Evolutionary conservation across 1,140 invertebrate genomes (phyloP), one percentile per base, ranked within the genome.

Genomic region (Acromyrmex heyeri): DNA sequence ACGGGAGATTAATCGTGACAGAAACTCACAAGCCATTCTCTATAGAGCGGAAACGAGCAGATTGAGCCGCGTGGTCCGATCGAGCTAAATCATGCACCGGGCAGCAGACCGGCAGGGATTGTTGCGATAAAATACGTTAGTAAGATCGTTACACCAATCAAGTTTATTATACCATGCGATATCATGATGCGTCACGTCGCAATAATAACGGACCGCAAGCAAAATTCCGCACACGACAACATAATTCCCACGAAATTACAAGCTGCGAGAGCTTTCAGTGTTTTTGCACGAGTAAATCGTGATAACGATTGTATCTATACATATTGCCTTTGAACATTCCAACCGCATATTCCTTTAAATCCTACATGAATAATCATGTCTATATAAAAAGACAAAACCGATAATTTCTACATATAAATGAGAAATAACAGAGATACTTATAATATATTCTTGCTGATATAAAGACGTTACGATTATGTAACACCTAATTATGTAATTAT

Each of bases 91-190:
- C 79, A 83, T 75, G 67, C 34, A 44, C 8, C 27, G 27, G 5
- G 4, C 14, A 3, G 2, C 27, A 3, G 14, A 38, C 18, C 10
- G 38, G n/a, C 18, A 4, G 78, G 18, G 30, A 57, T 53, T 82
- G 67, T 83, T 82, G 69, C 55, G 79, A 72, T 75, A 61, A 83
- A 83, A 73, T 73, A 83, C 55, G n/a, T 75, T 83, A 61, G 72
- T 75, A 61, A 75, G 72, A 75, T 75, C 69, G 69, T 75, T 75
- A 83, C 48, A 34, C 55, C 69, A 57, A 34, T 83, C 69, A 83
- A 21, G 69, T 83, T 83, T 83, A 83, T 83, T 61, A 83, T 72
- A 48, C 4, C 21, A 30, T 16, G 3, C 18, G 14, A 24, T 18
- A 14, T 50, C 61, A 8, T 21, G 27, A 34, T 8, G 67, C 18